Percentiles rank a stretch among this genome's conserved stretches.
Evolutionary conservation across 2,113 vertebrate species (phyloP).

Genomic region (Bungarus multicinctus): DNA sequence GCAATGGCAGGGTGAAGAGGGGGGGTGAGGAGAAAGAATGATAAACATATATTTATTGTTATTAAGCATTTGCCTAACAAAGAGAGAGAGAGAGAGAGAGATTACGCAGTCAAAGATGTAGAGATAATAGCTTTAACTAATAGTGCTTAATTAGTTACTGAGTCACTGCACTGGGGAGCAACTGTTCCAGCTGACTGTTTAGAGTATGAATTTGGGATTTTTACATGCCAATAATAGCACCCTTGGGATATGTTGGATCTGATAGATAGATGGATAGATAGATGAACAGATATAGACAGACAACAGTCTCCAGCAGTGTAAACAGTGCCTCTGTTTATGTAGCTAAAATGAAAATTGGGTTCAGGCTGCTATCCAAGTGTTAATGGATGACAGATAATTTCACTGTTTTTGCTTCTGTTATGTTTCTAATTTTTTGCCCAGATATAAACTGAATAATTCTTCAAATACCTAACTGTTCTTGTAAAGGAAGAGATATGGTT

Average conservation of each 20-base stretch:
- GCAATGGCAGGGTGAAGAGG: not conserved
- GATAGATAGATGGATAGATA: not conserved
- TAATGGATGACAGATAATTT: not conserved
- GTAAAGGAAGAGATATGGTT: not conserved
- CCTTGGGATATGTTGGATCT: not conserved
- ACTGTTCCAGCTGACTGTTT: conserved; percentile 41
- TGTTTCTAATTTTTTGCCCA: not conserved
- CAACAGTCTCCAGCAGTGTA: not conserved
- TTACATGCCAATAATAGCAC: not conserved
- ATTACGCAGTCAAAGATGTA: not conserved
- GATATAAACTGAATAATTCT: not conserved
- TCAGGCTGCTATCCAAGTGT: not conserved
- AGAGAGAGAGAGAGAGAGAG: not conserved
- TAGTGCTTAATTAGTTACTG: conserved; percentile 55
- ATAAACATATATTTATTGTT: not conserved
- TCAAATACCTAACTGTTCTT: not conserved
- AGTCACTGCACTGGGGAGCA: conserved; percentile 26
- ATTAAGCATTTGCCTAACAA: not conserved
- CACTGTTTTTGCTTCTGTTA: not conserved
- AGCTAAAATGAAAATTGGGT: not conserved
- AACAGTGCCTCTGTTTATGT: rapidly evolving
- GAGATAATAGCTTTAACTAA: conserved; percentile 53
- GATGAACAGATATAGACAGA: not conserved
- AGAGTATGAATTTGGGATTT: conserved; percentile 25
- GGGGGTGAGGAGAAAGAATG: not conserved